Conservation (phyloP, 2,113 vertebrate genomes). For the Herpailurus yagouaroundi region DNA sequence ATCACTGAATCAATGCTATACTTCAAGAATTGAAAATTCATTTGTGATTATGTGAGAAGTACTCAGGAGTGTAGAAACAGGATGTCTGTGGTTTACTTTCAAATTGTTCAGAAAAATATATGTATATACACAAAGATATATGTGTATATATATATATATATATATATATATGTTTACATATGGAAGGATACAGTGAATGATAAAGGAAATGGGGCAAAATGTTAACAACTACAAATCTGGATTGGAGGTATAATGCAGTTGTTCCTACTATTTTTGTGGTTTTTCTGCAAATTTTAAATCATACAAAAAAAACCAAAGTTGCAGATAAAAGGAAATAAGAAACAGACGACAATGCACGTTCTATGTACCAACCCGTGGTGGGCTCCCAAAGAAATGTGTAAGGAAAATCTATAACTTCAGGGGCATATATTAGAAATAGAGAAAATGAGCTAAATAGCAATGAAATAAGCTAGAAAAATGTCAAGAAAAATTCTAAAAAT, state of each 20-base stretch:
- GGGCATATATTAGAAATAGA: neutral
- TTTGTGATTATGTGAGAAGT: neutral
- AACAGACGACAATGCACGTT: neutral
- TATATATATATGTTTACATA: neutral
- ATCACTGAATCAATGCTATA: neutral
- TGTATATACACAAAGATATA: neutral
- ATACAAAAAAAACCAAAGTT: neutral
- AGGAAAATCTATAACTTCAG: neutral
- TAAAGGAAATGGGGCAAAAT: neutral
- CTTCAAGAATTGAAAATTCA: conserved; percentile 35
- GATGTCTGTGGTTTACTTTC: neutral
- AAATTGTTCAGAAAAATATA: neutral
- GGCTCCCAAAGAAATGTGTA: neutral
- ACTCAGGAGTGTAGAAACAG: neutral
- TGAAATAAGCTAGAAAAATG: neutral
- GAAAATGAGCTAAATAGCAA: neutral
- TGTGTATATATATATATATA: too few relatives aligned
- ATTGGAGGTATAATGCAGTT: neutral
- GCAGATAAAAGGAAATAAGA: neutral
- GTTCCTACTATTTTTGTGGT: neutral
- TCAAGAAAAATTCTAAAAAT: neutral
- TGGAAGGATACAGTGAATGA: neutral
- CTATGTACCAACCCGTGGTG: neutral
- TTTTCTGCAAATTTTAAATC: conserved; percentile 14
- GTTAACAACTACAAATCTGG: neutral